phyloP scores from a whole-genome alignment of 2,888 invertebrate species.

The Arctia plantaginis region DNA sequence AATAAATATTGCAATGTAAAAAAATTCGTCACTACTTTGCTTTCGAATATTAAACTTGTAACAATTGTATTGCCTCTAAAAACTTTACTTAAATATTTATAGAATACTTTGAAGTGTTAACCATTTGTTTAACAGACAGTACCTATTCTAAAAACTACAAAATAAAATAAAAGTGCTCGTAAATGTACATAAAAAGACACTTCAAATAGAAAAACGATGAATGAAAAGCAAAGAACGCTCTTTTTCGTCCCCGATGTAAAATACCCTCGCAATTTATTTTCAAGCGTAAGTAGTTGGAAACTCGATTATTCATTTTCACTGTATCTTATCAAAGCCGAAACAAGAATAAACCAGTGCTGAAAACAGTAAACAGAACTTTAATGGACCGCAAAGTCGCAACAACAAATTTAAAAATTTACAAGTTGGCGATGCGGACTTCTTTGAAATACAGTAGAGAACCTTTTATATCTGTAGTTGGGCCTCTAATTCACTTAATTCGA shows the following conservation, averaged over 20 bases:
- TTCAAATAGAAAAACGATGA: conserved; percentile 37
- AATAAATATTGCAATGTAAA: not conserved
- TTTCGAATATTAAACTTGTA: not conserved
- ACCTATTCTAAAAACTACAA: conserved; percentile 7
- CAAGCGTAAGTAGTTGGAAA: conserved; percentile 33
- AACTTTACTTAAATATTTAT: conserved; percentile 6
- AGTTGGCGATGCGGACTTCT: conserved; percentile 38
- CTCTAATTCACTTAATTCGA: conserved; percentile 58
- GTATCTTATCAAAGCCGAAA: conserved; percentile 34
- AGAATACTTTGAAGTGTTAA: not conserved
- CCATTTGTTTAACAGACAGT: not conserved
- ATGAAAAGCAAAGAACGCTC: conserved; percentile 25
- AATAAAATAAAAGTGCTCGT: conserved; percentile 35
- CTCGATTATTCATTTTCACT: conserved; percentile 52
- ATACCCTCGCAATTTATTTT: conserved; percentile 30
- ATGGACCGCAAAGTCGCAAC: conserved; percentile 29
- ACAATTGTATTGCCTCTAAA: not conserved
- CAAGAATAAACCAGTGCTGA: conserved; percentile 25
- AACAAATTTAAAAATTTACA: conserved; percentile 53
- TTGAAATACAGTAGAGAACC: conserved; percentile 31
- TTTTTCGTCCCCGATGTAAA: conserved; percentile 30
- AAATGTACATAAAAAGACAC: conserved; percentile 42
- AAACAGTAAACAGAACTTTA: conserved; percentile 23
- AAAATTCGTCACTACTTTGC: not conserved
- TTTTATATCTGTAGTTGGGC: conserved; percentile 47